A percentile compares a stretch with the other conserved stretches of the same genome.
phyloP scores from a whole-genome alignment of 2,113 vertebrate genomes.

The Piaya cayana region DNA sequence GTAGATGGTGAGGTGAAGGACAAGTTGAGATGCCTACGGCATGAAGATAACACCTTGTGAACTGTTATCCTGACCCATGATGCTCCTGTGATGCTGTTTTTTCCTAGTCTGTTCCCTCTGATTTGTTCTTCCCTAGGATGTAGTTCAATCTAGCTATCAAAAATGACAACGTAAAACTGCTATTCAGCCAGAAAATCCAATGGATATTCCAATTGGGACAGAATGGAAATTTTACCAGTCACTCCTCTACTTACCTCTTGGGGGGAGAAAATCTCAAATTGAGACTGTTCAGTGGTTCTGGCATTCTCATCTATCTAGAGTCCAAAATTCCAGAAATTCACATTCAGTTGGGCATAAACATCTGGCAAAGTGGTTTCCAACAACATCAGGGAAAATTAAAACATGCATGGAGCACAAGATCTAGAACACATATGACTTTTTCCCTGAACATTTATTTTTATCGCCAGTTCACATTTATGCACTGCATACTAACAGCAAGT shows the following conservation, averaged over 20 bases:
- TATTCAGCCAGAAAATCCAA: not conserved
- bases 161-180: not conserved
- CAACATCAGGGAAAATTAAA: not conserved
- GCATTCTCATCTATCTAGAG: not conserved
- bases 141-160: not conserved
- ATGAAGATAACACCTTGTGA: not conserved
- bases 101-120: not conserved
- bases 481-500: not conserved
- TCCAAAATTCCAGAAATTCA: not conserved
- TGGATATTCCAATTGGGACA: not conserved
- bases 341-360: not conserved
- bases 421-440: not conserved
- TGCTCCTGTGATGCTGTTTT: not conserved
- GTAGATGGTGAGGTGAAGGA: not conserved
- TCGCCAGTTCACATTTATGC: not conserved
- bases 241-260: conserved; percentile 28
- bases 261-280: not conserved
- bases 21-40: not conserved
- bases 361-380: not conserved
- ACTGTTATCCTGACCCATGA: not conserved
- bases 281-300: not conserved
- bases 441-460: conserved; percentile 25
- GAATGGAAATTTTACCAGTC: not conserved
- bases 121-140: not conserved
- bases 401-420: not conserved